These are phyloP conservation scores for Thecophora atra DNA, from an alignment of 2,888 invertebrate species.

Conservation along the genomic window DNA sequence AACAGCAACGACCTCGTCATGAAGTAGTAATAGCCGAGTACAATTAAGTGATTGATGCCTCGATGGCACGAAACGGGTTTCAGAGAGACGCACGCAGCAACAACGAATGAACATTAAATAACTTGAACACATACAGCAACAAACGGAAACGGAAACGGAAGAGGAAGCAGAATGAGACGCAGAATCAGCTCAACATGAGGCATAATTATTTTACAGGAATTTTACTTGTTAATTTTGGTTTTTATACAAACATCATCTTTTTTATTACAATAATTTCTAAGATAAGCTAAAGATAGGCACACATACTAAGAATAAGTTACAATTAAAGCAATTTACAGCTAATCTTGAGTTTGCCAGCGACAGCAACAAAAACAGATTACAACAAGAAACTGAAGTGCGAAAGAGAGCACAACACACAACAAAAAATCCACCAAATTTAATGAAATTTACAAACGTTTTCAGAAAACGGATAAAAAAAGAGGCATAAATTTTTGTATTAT, in stretches of 20 bases:
- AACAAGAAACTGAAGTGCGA: not conserved
- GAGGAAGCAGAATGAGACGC: not conserved
- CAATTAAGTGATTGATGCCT: no score
- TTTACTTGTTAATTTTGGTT: not conserved
- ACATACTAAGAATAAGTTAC: not conserved
- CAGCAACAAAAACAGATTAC: not conserved
- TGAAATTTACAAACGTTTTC: not conserved
- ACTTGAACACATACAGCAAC: no score
- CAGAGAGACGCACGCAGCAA: no score
- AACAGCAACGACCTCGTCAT: no score
- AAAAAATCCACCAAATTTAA: no score
- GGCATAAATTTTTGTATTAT: slow-evolving; percentile 31
- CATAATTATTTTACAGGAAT: slow-evolving; percentile 22
- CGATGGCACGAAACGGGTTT: no score
- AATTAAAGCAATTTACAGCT: not conserved
- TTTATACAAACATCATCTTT: not conserved
- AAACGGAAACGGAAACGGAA: not conserved
- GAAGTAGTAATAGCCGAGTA: no score
- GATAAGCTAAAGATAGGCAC: not conserved
- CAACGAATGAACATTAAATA: no score
- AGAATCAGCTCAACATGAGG: slow-evolving; percentile 8
- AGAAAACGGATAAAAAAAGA: slow-evolving; percentile 28
- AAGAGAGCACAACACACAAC: no score
- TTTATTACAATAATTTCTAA: not conserved
- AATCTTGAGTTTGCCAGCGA: not conserved